Percentiles rank a stretch among this genome's conserved stretches.
Evolutionary conservation across 2,888 invertebrate genomes (phyloP).

Genomic region (Drosophila macrothrix): DNA sequence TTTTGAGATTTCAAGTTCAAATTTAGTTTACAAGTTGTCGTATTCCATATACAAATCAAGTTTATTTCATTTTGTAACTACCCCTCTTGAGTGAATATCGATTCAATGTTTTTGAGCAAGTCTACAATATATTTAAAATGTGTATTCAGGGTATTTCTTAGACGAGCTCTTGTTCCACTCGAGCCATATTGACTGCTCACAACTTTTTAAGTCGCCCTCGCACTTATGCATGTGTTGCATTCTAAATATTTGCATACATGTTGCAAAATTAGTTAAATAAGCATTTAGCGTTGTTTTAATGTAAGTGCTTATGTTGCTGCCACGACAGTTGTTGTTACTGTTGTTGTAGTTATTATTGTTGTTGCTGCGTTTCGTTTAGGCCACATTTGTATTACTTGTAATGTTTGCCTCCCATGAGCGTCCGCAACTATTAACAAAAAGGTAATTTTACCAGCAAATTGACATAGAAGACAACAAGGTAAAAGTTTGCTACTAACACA

Average conservation of each 20-base stretch:
- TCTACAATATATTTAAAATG: not conserved
- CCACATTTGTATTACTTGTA: slow-evolving; percentile 74
- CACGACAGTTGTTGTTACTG: slow-evolving; percentile 16
- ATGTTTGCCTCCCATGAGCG: slow-evolving; percentile 59
- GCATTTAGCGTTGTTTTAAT: slow-evolving; percentile 74
- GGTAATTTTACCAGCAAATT: slow-evolving; percentile 78
- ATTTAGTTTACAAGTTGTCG: accelerated
- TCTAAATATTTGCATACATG: slow-evolving; percentile 78
- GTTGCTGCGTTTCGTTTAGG: slow-evolving; percentile 30
- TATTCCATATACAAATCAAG: not conserved
- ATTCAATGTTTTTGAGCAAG: not conserved
- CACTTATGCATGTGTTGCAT: slow-evolving; percentile 78
- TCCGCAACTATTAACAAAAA: slow-evolving; percentile 77
- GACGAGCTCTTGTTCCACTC: not conserved
- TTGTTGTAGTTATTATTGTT: slow-evolving; percentile 9
- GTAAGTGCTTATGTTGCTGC: slow-evolving; percentile 40
- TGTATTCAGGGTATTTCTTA: not conserved
- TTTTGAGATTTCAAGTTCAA: not conserved
- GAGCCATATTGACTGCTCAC: not conserved
- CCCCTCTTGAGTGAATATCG: too few species aligned
- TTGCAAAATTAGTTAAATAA: slow-evolving; percentile 80
- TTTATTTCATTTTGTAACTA: not conserved
- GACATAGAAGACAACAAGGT: slow-evolving; percentile 76
- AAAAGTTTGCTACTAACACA: slow-evolving; percentile 53
- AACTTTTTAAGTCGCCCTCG: slow-evolving; percentile 26